Base-by-base conservation (phyloP, 2,113 vertebrate genomes). In the Carassius carassius region DNA sequence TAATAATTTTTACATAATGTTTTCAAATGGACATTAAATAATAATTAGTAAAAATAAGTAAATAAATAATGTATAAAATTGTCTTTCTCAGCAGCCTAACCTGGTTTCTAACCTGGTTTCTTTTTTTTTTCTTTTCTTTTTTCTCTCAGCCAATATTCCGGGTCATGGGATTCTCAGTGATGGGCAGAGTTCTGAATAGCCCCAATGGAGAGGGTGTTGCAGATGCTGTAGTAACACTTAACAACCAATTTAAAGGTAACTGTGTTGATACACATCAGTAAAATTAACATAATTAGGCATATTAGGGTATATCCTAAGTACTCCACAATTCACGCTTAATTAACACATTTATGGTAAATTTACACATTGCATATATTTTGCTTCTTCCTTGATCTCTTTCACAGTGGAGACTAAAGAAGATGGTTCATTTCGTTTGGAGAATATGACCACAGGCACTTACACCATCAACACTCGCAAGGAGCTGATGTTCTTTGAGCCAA, bases 141-240 rank as follows among this genome's bases (percentile, higher is more conserved):
- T 19, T 25, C 14, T 7, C 13, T 78, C 72, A 99, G 98, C 97
- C 98, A 0, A 89, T 97, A 89, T 99, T 99, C 92, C 96, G 96
- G 0, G 97, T 99, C 87, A 99, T 99, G 98, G 98, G 98, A 63
- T 99, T 99, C 93, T 99, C 98, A 0, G 98, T 99, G 87, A 99
- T 96, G 0, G 98, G 98, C 67, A 91, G 96, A 54, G 97, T 99
- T 85, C 91, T 99, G 84, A 98, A 99, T 74, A 95, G 96, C 14
- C 94, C 94, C 0, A 95, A 94, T 47, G 98, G 98, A 65, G 97
- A 98, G 86, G 98, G 98, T 1, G 96, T 99, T 19, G 85, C 95
- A 0, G 96, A 97, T 51, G 98, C 97, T 5, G 90, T 93, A 0
- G 98, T 99, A 67, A 96, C 95, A 0, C 93, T 99, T 75, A 99